Percentiles rank a stretch among this genome's conserved stretches.
Evolutionary conservation across 2,888 invertebrate species (phyloP).

Genomic region (Rhogogaster chlorosoma): DNA sequence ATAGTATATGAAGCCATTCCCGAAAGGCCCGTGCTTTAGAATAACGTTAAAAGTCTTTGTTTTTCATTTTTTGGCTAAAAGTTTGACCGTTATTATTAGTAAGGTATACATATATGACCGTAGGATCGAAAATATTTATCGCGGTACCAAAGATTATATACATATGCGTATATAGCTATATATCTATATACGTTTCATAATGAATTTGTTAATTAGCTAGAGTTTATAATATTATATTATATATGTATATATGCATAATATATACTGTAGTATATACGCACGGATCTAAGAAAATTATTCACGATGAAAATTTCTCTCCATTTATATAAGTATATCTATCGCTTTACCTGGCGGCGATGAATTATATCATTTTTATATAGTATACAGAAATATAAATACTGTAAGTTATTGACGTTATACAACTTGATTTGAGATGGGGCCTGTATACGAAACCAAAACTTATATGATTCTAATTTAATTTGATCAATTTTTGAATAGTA

Average conservation of each 20-base stretch:
- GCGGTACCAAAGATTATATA: background rate
- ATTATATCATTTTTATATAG: background rate
- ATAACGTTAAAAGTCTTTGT: conserved; percentile 39
- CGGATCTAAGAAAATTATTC: background rate
- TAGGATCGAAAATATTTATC: background rate
- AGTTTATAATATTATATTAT: background rate
- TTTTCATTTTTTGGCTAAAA: background rate
- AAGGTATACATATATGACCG: background rate
- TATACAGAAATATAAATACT: too few species aligned
- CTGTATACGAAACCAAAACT: background rate
- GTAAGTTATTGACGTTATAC: too few species aligned
- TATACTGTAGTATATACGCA: background rate
- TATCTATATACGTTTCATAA: background rate
- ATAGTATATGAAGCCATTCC: conserved; percentile 28
- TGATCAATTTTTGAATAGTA: background rate
- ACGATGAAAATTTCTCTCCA: background rate
- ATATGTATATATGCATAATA: background rate
- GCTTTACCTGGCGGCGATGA: background rate
- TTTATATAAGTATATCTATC: background rate
- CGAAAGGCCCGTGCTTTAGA: conserved; percentile 41
- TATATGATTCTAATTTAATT: background rate
- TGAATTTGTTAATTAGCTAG: background rate
- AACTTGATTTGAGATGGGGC: too few species aligned
- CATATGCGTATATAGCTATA: too few species aligned
- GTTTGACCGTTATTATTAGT: background rate